Percentiles rank a stretch among this genome's conserved stretches.
phyloP scores from a whole-genome alignment of 2,113 vertebrate species.

The Himantopus leucocephalus region DNA sequence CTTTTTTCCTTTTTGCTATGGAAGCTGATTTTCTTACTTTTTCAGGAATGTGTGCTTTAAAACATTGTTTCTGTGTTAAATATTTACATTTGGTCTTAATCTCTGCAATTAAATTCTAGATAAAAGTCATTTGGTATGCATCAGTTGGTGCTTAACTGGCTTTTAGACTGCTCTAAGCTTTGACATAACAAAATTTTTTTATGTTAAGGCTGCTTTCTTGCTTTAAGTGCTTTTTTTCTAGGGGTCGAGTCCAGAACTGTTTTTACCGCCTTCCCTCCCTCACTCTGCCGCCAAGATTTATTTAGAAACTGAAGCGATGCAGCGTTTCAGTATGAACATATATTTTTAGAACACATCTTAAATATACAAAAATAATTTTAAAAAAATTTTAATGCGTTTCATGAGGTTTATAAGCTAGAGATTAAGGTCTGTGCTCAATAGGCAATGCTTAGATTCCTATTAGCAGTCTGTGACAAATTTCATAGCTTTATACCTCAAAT shows the following conservation, averaged over 20 bases:
- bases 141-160: not conserved
- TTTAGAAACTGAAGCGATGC: not conserved
- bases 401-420: not conserved
- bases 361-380: not conserved
- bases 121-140: not conserved
- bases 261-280: not conserved
- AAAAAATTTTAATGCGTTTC: not conserved
- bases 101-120: not conserved
- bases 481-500: not conserved
- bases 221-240: not conserved
- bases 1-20: not conserved
- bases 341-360: not conserved
- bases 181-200: not conserved
- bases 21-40: not conserved
- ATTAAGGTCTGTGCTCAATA: not conserved
- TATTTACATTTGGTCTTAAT: slow-evolving; percentile 23
- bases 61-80: not conserved
- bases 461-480: not conserved
- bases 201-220: not conserved
- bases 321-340: not conserved
- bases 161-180: not conserved
- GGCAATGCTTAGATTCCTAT: not conserved
- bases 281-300: not conserved
- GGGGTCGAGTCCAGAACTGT: not conserved
- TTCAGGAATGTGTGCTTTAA: not conserved